Percentiles rank a stretch among this genome's conserved stretches.
phyloP scores from a whole-genome alignment of 2,888 invertebrate genomes.

The Theretra japonica region DNA sequence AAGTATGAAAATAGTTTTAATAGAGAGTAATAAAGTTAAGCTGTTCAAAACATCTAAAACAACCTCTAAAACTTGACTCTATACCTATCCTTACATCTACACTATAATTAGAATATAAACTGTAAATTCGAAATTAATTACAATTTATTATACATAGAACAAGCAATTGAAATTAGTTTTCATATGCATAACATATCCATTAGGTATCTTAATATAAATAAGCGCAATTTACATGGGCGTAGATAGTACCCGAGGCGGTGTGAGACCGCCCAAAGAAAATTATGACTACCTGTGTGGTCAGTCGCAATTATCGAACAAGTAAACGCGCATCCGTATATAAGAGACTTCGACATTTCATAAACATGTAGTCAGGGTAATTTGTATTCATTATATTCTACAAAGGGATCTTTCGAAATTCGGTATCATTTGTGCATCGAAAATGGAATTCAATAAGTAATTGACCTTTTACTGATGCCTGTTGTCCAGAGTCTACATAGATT shows the following conservation, averaged over 20 bases:
- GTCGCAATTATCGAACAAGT: conserved; percentile 44
- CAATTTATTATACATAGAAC: background rate
- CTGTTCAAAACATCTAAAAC: no score
- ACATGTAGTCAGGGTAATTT: conserved; percentile 16
- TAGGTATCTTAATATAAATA: conserved; percentile 41
- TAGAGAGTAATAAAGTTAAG: no score
- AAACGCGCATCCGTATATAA: conserved; percentile 16
- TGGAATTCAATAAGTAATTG: no score
- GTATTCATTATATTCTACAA: conserved; percentile 8
- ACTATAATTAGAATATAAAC: background rate
- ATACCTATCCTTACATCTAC: no score
- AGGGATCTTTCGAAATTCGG: background rate
- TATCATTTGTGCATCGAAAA: background rate
- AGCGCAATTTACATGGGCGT: conserved; percentile 49
- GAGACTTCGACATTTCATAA: conserved; percentile 18
- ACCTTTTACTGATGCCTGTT: no score
- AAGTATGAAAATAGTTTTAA: no score
- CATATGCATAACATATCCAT: conserved; percentile 39
- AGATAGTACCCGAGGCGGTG: conserved; percentile 61
- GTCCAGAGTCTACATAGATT: no score
- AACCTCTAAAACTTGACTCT: no score
- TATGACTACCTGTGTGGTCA: conserved; percentile 68
- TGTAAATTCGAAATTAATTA: background rate
- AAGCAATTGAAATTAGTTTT: conserved; percentile 16
- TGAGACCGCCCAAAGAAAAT: conserved; percentile 57